These are phyloP conservation scores for Calliopsis andreniformis DNA, from an alignment of 1,140 invertebrate species.

Conservation along the genomic window DNA sequence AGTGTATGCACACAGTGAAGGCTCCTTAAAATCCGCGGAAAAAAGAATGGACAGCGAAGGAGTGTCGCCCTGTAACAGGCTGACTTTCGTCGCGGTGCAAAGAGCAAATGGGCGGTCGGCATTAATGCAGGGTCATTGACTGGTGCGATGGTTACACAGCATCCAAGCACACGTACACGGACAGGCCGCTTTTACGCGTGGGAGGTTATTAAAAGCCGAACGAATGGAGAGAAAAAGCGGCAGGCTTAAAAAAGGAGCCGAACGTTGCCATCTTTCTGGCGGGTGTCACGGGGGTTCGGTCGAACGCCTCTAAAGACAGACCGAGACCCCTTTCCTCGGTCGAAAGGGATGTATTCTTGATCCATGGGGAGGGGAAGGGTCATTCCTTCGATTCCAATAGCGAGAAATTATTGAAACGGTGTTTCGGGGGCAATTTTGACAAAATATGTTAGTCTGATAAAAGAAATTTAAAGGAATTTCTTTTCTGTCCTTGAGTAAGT, in stretches of 20 bases:
- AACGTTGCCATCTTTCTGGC: slow-evolving; percentile 51
- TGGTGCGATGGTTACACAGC: slow-evolving; percentile 65
- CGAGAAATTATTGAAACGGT: too few species aligned
- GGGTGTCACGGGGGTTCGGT: slow-evolving; percentile 41
- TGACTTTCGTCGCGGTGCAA: slow-evolving; percentile 21
- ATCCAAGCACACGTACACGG: slow-evolving; percentile 43
- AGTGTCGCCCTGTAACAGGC: slow-evolving; percentile 19
- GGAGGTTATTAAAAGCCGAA: slow-evolving; percentile 72
- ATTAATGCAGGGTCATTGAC: slow-evolving; percentile 72
- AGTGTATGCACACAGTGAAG: too few species aligned
- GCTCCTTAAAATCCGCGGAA: slow-evolving; percentile 42
- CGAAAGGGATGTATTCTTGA: slow-evolving; percentile 20
- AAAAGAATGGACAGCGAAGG: background rate
- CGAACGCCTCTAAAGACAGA: slow-evolving; percentile 18
- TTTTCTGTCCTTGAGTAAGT: too few species aligned
- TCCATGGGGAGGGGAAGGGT: background rate
- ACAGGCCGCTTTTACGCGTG: slow-evolving; percentile 59
- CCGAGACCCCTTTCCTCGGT: background rate
- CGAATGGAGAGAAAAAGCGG: slow-evolving; percentile 57
- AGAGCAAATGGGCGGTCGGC: slow-evolving; percentile 56
- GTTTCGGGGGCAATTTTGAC: too few species aligned
- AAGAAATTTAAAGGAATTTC: too few species aligned
- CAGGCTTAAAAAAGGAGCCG: slow-evolving; percentile 59
- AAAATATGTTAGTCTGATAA: too few species aligned
- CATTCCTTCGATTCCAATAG: too few species aligned